Percentiles rank a stretch among this genome's conserved stretches.
phyloP scores from a whole-genome alignment of 2,888 invertebrate genomes.

The Timandra comae region DNA sequence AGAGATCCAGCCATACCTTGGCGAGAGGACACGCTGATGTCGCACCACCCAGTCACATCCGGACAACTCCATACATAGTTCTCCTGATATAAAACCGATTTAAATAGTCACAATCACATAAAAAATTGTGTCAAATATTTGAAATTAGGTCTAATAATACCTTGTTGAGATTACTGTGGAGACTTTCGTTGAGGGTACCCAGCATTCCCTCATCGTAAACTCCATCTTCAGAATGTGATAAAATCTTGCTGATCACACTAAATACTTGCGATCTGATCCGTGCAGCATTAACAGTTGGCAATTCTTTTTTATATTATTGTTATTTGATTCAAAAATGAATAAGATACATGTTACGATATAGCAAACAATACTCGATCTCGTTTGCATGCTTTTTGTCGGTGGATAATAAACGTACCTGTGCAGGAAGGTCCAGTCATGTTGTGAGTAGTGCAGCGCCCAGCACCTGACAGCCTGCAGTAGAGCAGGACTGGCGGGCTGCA shows the following conservation, averaged over 20 bases:
- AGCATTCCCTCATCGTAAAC: slow-evolving; percentile 61
- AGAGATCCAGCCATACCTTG: slow-evolving; percentile 96
- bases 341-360: too few relatives aligned
- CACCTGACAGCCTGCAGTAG: slow-evolving; percentile 95
- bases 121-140: too few relatives aligned
- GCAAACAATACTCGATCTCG: too few relatives aligned
- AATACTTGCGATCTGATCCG: slow-evolving; percentile 89
- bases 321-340: too few relatives aligned
- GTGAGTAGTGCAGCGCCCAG: slow-evolving; percentile 93
- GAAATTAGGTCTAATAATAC: slow-evolving; percentile 31
- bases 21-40: slow-evolving; percentile 93
- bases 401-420: slow-evolving; percentile 84
- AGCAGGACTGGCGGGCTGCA: slow-evolving; percentile 91
- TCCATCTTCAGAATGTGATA: slow-evolving; percentile 93
- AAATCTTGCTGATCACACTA: slow-evolving; percentile 95
- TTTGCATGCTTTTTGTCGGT: too few relatives aligned
- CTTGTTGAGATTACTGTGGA: slow-evolving; percentile 49
- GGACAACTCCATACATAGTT: slow-evolving; percentile 80
- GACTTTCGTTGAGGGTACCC: slow-evolving; percentile 57
- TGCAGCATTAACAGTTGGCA: slow-evolving; percentile 45
- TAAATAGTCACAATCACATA: too few relatives aligned
- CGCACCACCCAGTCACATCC: slow-evolving; percentile 85
- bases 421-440: slow-evolving; percentile 92
- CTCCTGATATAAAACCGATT: too few relatives aligned
- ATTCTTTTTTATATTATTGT: too few relatives aligned